Evolutionary conservation across 2,888 invertebrate species (phyloP), one percentile per base, ranked within the genome.

Genomic region (Acronicta aceris): DNA sequence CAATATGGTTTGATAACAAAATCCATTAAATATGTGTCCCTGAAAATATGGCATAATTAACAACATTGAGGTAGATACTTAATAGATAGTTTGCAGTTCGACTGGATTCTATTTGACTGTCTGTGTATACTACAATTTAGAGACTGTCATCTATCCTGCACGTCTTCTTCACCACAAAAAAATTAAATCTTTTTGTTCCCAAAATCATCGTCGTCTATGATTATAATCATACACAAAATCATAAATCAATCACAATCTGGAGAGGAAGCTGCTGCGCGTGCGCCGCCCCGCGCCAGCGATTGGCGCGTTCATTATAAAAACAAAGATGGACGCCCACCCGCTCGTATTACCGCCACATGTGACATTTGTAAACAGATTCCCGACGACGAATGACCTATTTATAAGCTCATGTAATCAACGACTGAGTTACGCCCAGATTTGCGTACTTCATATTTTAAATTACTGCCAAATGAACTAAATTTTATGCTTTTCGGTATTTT

Each of bases 261-360:
- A 59, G 60, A 58, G 65, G 66, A 68, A 72, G 67, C 76, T 71
- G 73, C 77, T 71, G 73, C 77, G 79, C 69, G 55, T 70, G 90
- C 89, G 80, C 87, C 93, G 90, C 91, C 92, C 86, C 62, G 62
- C 63, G 65, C 59, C n/a, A 78, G 63, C 70, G 78, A 93, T 93
- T 93, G 93, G 93, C 81, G 79, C 70, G 79, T 65, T 72, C 69
- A 76, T 78, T 77, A 71, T 84, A 80, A 87, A 86, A 83, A 83
- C 88, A 92, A 38, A 91, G 81, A 92, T 92, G 92, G 92, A 83
- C 85, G 91, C 88, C 88, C 82, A 77, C 81, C 71, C 71, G 79
- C 85, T 91, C 89, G 60, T 68, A 82, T 92, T 91, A 89, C 91
- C 63, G 77, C 83, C 81, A 77, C 65, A 70, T 74, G 69, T 59